Evolutionary conservation across 2,888 invertebrate species (phyloP), one percentile per base, ranked within the genome.

Genomic region (Stegana nigrithorax): DNA sequence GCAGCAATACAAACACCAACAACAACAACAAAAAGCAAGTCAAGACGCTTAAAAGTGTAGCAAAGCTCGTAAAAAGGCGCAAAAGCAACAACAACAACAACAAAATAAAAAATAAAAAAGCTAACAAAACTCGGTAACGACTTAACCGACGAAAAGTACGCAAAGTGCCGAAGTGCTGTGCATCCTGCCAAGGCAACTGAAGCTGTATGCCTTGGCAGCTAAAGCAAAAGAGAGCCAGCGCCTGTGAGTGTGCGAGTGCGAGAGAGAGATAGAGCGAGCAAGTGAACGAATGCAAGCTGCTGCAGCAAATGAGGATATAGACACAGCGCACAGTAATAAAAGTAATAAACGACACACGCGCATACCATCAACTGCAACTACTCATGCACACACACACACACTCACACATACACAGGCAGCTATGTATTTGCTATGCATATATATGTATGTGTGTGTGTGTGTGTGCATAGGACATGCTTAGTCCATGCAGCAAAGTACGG

Each of bases 101-200:
- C 64, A 44, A 8, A 17, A 17, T 19, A 45, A 19, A 45, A 45
- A 17, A 21, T 19, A 45, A 64, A 78, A 67, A 78, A 67, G 69
- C 71, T 71, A 67, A 67, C 70, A 73, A 71, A 71, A 67, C 64
- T 74, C 65, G 67, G 67, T 78, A 78, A 78, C 78, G 76, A 76
- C 76, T 70, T 75, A 70, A 75, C 70, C 73, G 74, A 69, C 63
- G 67, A 62, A 53, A 5, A 29, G 29, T 29, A 53, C n/a, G 32
- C 32, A n/a, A n/a, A n/a, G n/a, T 56, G 27, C 45, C 26, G 45
- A 42, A 17, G 59, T 10, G 32, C 10, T 32, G 32, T 32, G 32
- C 32, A 32, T 2, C 32, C 32, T 32, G n/a, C 12, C 3, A 32
- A 32, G n/a, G n/a, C 32, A n/a, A 32, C 12, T 2, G 29, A 12